Evolutionary conservation across 2,888 invertebrate species (phyloP).

Genomic region (Cremastinae sp.): DNA sequence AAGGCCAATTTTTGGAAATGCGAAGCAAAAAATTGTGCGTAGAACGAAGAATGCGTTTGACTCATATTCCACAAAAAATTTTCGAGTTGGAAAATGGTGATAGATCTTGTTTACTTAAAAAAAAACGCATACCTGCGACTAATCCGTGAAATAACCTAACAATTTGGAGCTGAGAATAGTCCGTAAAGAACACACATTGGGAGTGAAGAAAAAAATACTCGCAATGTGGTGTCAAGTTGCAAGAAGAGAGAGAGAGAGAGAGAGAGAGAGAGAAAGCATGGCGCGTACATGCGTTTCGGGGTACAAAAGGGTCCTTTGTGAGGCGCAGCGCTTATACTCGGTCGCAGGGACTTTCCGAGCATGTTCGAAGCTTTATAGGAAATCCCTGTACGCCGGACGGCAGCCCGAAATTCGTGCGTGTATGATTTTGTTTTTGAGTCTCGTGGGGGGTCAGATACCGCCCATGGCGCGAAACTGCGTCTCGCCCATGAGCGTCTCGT

Average conservation of each 20-base stretch:
- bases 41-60: no score
- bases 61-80: no score
- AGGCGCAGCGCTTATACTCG: constrained; percentile 61
- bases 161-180: constrained; percentile 36
- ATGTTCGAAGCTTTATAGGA: constrained; percentile 69
- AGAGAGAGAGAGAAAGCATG: constrained; percentile 56
- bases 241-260: constrained; percentile 65
- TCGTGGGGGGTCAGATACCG: constrained; percentile 75
- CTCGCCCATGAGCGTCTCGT: constrained; percentile 43
- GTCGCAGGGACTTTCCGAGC: constrained; percentile 54
- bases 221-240: constrained; percentile 79
- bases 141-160: constrained; percentile 58
- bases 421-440: constrained; percentile 48
- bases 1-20: no score
- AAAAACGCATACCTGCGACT: constrained; percentile 52
- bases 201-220: constrained; percentile 57
- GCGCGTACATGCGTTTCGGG: constrained; percentile 28
- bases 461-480: constrained; percentile 67
- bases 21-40: no score
- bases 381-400: constrained; percentile 65
- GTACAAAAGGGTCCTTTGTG: constrained; percentile 77
- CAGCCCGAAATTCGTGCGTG: constrained; percentile 51
- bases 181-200: constrained; percentile 36
- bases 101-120: not conserved
- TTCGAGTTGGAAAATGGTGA: no score